Evolutionary conservation across 2,888 invertebrate species (phyloP).

Genomic region (Volucella inflata): DNA sequence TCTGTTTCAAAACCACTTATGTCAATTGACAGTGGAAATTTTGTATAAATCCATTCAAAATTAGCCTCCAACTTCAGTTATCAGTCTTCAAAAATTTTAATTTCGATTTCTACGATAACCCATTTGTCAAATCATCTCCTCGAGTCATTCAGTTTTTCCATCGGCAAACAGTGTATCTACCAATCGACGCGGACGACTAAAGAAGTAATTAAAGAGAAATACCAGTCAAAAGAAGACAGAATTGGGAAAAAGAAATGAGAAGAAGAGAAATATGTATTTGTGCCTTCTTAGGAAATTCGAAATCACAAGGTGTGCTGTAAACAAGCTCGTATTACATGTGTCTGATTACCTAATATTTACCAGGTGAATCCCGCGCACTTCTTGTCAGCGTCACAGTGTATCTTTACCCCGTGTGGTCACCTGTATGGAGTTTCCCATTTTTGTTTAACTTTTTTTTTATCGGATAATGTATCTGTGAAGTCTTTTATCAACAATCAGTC

Average conservation of each 20-base stretch:
- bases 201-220: slow-evolving; percentile 4
- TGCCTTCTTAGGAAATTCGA: slow-evolving; percentile 16
- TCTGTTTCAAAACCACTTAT: slow-evolving; percentile 40
- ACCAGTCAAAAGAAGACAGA: neutral
- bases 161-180: neutral
- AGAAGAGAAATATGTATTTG: no score
- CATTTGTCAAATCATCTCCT: no score
- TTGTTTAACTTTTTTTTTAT: slow-evolving; percentile 22
- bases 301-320: slow-evolving; percentile 38
- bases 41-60: neutral
- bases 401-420: slow-evolving; percentile 39
- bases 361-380: slow-evolving; percentile 44
- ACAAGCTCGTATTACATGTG: slow-evolving; percentile 56
- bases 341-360: slow-evolving; percentile 69
- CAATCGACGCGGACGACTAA: neutral
- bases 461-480: slow-evolving; percentile 45
- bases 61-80: neutral
- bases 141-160: neutral
- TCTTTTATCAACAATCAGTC: slow-evolving; percentile 63
- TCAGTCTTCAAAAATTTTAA: neutral
- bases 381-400: slow-evolving; percentile 12
- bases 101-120: neutral
- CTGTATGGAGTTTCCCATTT: slow-evolving; percentile 58
- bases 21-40: slow-evolving; percentile 17
- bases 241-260: no score